phyloP scores from a whole-genome alignment of 37 sponge, comb jelly and placozoan genomes.

The Axinella damicornis region DNA sequence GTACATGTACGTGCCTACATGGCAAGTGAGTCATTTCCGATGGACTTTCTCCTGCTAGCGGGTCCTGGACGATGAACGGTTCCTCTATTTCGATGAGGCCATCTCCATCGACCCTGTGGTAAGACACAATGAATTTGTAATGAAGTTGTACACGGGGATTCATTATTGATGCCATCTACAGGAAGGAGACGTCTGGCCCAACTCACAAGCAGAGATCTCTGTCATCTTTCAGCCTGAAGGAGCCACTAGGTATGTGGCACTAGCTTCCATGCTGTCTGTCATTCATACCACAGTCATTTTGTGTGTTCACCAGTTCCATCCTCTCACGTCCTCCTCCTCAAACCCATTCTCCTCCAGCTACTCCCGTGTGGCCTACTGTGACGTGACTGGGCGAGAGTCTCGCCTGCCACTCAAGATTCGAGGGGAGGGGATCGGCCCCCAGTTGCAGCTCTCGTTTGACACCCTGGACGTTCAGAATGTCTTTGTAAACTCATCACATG shows the following conservation, averaged over 20 bases:
- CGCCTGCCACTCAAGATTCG: conserved; percentile 90
- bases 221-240: conserved; percentile 87
- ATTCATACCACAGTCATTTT: not conserved
- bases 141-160: too few species aligned
- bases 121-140: not conserved
- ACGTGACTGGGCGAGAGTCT: conserved; percentile 93
- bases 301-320: too few species aligned
- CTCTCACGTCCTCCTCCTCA: too few species aligned
- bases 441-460: conserved; percentile 87
- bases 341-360: conserved; percentile 48
- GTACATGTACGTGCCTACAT: not conserved
- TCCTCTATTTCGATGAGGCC: conserved; percentile 84
- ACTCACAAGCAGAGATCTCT: conserved; percentile 88
- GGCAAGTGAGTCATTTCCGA: too few species aligned
- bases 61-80: conserved; percentile 77
- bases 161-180: not conserved
- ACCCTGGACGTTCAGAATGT: conserved; percentile 95
- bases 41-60: not conserved
- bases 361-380: conserved; percentile 86
- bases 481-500: conserved; percentile 93
- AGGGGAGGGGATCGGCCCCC: conserved; percentile 95
- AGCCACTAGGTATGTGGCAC: conserved; percentile 53
- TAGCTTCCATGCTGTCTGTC: too few species aligned
- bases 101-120: conserved; percentile 90
- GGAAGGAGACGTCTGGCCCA: conserved; percentile 99